Evolutionary conservation across 2,113 vertebrate genomes (phyloP), one percentile per base, ranked within the genome.

Genomic region (Mesitornis unicolor): DNA sequence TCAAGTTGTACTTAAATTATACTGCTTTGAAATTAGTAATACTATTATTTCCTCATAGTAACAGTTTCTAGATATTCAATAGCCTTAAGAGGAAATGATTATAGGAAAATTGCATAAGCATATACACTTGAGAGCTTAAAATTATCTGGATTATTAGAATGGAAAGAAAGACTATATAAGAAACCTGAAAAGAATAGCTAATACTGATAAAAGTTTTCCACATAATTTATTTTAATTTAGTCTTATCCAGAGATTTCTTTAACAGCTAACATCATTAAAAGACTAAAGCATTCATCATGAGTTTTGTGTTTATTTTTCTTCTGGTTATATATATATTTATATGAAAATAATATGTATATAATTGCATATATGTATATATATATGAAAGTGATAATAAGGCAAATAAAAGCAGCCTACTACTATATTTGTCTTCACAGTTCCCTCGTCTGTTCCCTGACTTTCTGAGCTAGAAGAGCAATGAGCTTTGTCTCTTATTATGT

Each of bases 1-100:
- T 92, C 60, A 93, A 92, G 65, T 74, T 82, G 16, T 87, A 75
- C 36, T 90, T 96, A 74, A 94, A 94, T 91, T 64, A 82, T 57
- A 42, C 53, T 28, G 13, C 74, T 96, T 85, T 47, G 64, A 94
- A 96, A 93, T 93, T 47, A 86, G 36, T 77, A 80, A 78, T 43
- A 68, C 38, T 96, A 91, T 70, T 79, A 89, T 96, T 97, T 97
- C 82, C 77, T 68, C 17, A 17, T 77, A 42, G 65, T 69, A 95
- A 93, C 19, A 53, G 33, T 60, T 84, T 94, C 47, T 78, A 95
- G 64, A 67, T 94, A 63, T 88, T 94, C 87, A 95, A 31, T 96
- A 89, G 89, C 29, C 28, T 94, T 71, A 90, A 86, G 13, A 92
- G 76, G 21, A 97, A 97, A 88, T 61, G 4, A 68, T 96, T 89